Evolutionary conservation across 2,113 vertebrate genomes (phyloP), one percentile per base, ranked within the genome.

Genomic region (Glareola pratincola): DNA sequence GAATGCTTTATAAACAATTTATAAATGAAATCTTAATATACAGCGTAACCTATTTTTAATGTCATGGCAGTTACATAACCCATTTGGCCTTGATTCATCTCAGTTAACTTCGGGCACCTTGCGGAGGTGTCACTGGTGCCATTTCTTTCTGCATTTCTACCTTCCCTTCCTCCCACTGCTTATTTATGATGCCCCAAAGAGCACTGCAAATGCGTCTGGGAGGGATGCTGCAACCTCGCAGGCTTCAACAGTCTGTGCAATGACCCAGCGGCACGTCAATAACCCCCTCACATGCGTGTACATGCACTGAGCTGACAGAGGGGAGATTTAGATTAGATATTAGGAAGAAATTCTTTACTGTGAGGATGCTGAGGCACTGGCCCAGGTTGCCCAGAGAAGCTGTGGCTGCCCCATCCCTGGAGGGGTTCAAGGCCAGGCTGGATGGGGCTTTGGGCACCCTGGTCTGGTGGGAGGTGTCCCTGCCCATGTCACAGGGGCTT

Each of bases 1-100:
- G 86, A 95, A 87, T 48, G 48, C 89, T 96, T 78, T 94, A 95
- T 92, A 95, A 96, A 96, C 92, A 94, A 94, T 94, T 95, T 62
- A 97, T 94, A 94, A 82, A 96, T 76, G 66, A 94, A 95, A 91
- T 82, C 69, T 94, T 94, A 92, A 95, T 94, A 85, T 67, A 87
- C 89, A 95, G 69, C 0, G 1, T 85, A 95, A 91, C 81, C 90
- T 76, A 96, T 93, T 96, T 97, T 96, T 93, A 94, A 90, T 73
- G 66, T 27, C 4, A 4, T 73, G 60, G 53, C 51, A 68, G 74
- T 96, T 96, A 76, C 50, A 56, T 88, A 96, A 97, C 41, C 62
- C 14, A 4, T 41, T 79, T 82, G 87, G 95, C 93, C 92, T 94
- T 75, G 74, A 90, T 93, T 90, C 53, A 89, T 94, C 93, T n/a